Evolutionary conservation across 2,113 vertebrate genomes (phyloP), one percentile per base, ranked within the genome.

Genomic region (Centropristis striata): DNA sequence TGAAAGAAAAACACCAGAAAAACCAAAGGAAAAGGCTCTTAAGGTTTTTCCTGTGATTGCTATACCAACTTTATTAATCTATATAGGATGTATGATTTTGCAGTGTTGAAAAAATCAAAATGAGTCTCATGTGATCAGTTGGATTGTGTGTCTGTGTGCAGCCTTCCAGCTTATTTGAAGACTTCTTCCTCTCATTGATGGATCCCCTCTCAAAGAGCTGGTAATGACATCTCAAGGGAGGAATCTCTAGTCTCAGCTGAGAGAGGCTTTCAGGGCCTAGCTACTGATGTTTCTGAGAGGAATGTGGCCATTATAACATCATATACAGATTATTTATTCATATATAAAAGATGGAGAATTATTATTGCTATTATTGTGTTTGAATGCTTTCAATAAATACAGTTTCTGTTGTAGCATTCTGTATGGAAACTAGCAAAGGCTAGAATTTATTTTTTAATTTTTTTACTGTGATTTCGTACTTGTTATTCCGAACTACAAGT

Each of bases 181-280:
- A 64, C 13, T 10, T 71, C 3, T 77, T 15, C 18, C 15, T 53
- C 49, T 55, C 16, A 18, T 47, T 32, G 49, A 18, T 70, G 51
- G 57, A 60, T 67, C 27, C 23, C 8, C 13, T 63, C 58, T 80
- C 82, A 61, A 51, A 58, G 28, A 71, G 60, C 70, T 55, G 60
- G 60, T 90, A 87, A 85, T 83, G 80, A 87, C 51, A 18, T 80
- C 82, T 60, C 82, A 0, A 11, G 85, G 53, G 75, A 85, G 23
- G 42, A 58, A 2, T 55, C 54, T 61, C 58, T 39, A 66, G 72
- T 63, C 55, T 60, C 47, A 60, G 61, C 69, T 50, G 47, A 12
- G 53, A 58, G 28, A 25, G 42, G 13, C 44, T 71, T 63, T n/a
- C 28, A 54, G 16, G 57, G 42, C 37, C 50, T 21, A 1, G 23